phyloP scores from a whole-genome alignment of 2,797 vertebrate genomes.

The Strix occidentalis region DNA sequence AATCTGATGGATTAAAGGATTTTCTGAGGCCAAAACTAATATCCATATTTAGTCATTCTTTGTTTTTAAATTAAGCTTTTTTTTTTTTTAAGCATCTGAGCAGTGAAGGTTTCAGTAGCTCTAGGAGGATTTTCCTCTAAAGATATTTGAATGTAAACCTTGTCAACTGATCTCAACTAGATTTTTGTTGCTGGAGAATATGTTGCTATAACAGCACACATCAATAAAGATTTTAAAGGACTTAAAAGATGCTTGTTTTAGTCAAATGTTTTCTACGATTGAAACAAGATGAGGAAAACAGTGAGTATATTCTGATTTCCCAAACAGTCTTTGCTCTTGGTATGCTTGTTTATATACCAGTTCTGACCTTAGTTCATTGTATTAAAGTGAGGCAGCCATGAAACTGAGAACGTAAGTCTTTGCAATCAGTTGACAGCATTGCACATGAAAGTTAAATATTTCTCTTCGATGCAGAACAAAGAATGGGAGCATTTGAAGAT shows the following conservation, averaged over 20 bases:
- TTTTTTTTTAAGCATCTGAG: background rate
- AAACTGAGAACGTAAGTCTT: background rate
- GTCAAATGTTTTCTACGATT: background rate
- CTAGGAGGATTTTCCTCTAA: background rate
- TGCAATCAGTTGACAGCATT: background rate
- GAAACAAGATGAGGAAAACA: background rate
- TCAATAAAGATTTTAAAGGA: background rate
- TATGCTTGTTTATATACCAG: background rate
- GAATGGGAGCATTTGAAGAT: background rate
- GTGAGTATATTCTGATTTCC: background rate
- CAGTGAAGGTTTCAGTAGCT: background rate
- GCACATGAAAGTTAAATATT: background rate
- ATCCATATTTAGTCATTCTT: background rate
- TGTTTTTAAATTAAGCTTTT: background rate
- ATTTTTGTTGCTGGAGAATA: background rate
- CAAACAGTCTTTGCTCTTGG: background rate
- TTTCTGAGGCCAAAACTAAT: constrained; percentile 78
- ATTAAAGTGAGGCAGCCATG: background rate
- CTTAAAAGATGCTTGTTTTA: background rate
- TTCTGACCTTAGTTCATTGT: background rate
- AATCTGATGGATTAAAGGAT: constrained; percentile 79
- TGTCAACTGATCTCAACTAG: background rate
- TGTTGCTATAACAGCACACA: background rate
- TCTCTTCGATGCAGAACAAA: background rate
- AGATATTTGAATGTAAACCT: background rate